Base-by-base conservation (phyloP, 2,888 invertebrate species). In the Carcina quercana region DNA sequence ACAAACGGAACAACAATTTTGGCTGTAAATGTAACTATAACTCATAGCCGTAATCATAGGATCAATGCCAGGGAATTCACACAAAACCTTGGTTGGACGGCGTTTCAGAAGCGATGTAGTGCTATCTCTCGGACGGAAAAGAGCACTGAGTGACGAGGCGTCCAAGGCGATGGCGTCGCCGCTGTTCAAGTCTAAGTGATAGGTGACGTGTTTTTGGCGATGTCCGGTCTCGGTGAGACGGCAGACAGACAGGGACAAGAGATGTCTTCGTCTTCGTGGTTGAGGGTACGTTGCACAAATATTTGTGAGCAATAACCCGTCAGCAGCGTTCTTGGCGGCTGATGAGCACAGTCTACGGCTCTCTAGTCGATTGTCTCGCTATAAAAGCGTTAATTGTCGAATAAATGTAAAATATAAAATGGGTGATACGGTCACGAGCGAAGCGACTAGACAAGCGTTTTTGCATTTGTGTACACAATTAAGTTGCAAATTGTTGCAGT, bases 31-130 rank as follows among this genome's bases (percentile, higher is more conserved):
- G 42, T 47, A 57, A 52, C 15, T 59, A 53, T 59, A 59, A 57
- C 57, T 59, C 60, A 55, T 47, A 55, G 53, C 50, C 46, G 63
- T 56, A 61, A 62, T 62, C 62, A 60, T 58, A 64, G 61, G 53
- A 68, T 56, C 56, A 53, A 68, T 79, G 82, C 82, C 82, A 83
- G 78, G 57, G 71, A 79, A 82, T 80, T 68, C 51, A 54, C 40
- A 48, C 58, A 54, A 43, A 50, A 60, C 72, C 72, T 73, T 73
- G 74, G 59, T 47, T 53, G 48, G 41, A 44, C 52, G 56, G 50
- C 59, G 67, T 56, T 72, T 74, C 74, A 68, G 66, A 60, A 54
- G 51, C 55, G 63, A 37, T 58, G 51, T 69, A 71, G 75, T 70
- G 52, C 58, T 50, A 60, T 62, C 63, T 59, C 67, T 66, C 63